Evolutionary conservation across 2,888 invertebrate genomes (phyloP), one percentile per base, ranked within the genome.

Genomic region (Trachelus tabidus): DNA sequence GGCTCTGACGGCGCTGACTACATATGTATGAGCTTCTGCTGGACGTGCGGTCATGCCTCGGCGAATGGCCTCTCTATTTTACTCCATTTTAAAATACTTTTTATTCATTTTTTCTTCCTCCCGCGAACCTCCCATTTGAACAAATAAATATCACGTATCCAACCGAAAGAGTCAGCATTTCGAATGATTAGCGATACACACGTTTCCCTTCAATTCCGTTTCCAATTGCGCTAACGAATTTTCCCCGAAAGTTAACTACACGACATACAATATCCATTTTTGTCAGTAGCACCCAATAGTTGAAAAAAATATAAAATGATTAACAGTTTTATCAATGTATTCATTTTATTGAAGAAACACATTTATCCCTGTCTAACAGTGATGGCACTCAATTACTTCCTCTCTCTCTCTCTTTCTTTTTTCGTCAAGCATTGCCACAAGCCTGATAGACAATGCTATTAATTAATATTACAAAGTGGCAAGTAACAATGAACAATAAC

Each of bases 21-120:
- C 89, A 89, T 90, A 89, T 90, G 89, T 86, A 90, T 89, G 90
- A 90, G 89, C 86, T 83, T 88, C 85, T 85, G 83, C 83, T 86
- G 87, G 86, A 85, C 86, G 84, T 81, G 23, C 56, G 82, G 84
- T 82, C 82, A 82, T 83, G 87, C 77, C 77, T 77, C 77, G 77
- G 69, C 77, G 77, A 74, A 31, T 23, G 31, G 71, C 31, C 71
- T 56, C 56, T 71, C 71, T 33, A 71, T 71, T 71, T 71, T 34
- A 71, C 71, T 56, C 56, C 56, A 56, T 56, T 71, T 71, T 71
- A n/a, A 9, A 34, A 31, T 33, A 71, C 11, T 34, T 69, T 31
- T 34, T 34, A 71, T 31, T 71, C 34, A 31, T 11, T 31, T 71
- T 34, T 23, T 56, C 56, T 56, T 56, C 9, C 56, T 56, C 15